Conservation (phyloP, 2,888 invertebrate genomes). For the Drosophila antonietae region DNA sequence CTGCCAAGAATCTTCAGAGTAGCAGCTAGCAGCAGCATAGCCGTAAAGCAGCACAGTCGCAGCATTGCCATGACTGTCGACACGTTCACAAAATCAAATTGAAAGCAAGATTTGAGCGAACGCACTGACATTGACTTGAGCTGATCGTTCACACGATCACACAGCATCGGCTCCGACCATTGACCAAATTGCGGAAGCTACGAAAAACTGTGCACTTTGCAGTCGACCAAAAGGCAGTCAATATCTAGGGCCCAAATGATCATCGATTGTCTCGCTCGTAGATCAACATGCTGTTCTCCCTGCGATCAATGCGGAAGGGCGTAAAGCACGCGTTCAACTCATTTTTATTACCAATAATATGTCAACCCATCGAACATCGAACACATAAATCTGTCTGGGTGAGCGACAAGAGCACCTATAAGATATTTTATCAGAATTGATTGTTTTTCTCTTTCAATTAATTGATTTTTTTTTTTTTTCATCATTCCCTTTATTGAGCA, state of each 20-base stretch:
- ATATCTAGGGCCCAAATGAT: constrained; percentile 15
- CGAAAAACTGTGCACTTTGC: constrained; percentile 34
- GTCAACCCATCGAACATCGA: constrained; percentile 17
- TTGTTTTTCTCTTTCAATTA: background rate
- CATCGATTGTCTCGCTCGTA: background rate
- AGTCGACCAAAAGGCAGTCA: constrained; percentile 23
- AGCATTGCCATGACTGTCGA: constrained; percentile 57
- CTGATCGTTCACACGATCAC: constrained; percentile 61
- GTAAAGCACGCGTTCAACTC: constrained; percentile 16
- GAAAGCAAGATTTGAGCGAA: constrained; percentile 56
- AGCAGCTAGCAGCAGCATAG: constrained; percentile 1
- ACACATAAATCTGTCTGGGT: constrained; percentile 15
- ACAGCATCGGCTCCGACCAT: constrained; percentile 30
- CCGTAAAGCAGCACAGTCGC: constrained; percentile 11
- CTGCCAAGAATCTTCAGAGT: constrained; percentile 60
- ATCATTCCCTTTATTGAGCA: background rate
- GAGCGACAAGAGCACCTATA: constrained; percentile 2
- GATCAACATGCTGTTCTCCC: constrained; percentile 22
- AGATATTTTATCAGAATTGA: constrained; percentile 11
- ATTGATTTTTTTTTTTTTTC: background rate
- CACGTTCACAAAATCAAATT: constrained; percentile 69
- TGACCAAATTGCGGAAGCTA: constrained; percentile 62
- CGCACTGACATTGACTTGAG: constrained; percentile 67
- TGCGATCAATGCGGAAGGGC: constrained; percentile 43
- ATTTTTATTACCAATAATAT: constrained; percentile 47